Conservation (phyloP, 2,113 vertebrate species). For the Phainopepla nitens region DNA sequence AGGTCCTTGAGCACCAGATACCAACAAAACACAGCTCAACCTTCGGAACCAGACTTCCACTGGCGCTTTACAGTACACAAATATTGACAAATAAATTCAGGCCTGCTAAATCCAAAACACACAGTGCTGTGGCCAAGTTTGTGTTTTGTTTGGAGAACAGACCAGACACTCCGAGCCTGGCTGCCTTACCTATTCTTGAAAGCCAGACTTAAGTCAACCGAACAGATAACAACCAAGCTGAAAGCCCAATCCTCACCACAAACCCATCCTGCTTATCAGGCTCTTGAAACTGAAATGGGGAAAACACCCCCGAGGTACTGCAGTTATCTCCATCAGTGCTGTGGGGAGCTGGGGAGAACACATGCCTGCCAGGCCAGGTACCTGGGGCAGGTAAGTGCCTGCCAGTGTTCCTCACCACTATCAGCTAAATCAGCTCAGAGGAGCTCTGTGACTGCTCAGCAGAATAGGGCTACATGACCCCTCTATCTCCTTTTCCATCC, state of each 20-base stretch:
- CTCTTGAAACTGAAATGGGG: neutral
- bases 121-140: neutral
- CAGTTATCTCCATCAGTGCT: neutral
- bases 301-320: neutral
- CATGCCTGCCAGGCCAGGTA: neutral
- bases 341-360: neutral
- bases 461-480: neutral
- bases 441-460: neutral
- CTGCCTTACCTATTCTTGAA: neutral
- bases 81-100: neutral
- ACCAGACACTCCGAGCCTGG: neutral
- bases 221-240: neutral
- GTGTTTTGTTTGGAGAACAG: slow-evolving; percentile 12
- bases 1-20: neutral
- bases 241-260: neutral
- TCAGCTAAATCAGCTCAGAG: neutral
- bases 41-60: neutral
- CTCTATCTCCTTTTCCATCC: neutral
- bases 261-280: neutral
- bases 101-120: neutral
- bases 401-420: neutral
- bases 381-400: neutral
- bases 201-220: neutral
- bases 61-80: neutral
- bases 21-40: neutral